Evolutionary conservation across 2,113 vertebrate genomes (phyloP), one percentile per base, ranked within the genome.

Genomic region (Gymnobelideus leadbeateri): DNA sequence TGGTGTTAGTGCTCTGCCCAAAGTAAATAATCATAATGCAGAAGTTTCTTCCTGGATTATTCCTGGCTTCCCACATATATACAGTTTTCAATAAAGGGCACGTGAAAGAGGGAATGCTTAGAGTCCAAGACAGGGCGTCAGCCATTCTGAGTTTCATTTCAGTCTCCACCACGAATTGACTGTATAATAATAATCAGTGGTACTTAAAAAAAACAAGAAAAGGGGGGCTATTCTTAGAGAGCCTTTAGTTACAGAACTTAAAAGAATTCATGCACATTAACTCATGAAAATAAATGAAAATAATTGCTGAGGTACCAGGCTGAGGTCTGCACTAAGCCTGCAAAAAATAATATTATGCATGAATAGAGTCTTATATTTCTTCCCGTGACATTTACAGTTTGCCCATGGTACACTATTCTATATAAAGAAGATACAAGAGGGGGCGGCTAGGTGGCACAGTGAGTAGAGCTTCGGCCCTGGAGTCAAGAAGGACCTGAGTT

Each of bases 11-110:
- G 94, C 95, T 95, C 89, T 93, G 37, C 90, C 97, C 98, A 98
- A 97, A 97, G 92, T 94, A 97, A 98, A 98, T 95, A 98, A 95
- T 96, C 52, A 93, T 9, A 91, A 93, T 94, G 91, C 68, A 94
- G 91, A 95, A 96, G 89, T 96, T 97, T 97, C 95, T 96, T 96
- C 95, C 95, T 93, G 94, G 91, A 91, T 94, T 92, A 91, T 53
- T 94, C 51, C 94, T 97, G 93, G 89, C 90, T 97, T 97, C 97
- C 94, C 92, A 94, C 51, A 91, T 91, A 95, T 92, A 94, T 31
- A 96, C 51, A 90, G 24, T 93, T 93, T 51, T 91, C 91, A 96
- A 96, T 93, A 37, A 94, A 91, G 94, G 96, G 49, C 94, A 84
- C 43, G 24, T 93, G 95, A 95, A 31, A 31, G 12, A 52, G 91